Evolutionary conservation across 2,888 invertebrate species (phyloP), one percentile per base, ranked within the genome.

Genomic region (Cremastinae sp.): DNA sequence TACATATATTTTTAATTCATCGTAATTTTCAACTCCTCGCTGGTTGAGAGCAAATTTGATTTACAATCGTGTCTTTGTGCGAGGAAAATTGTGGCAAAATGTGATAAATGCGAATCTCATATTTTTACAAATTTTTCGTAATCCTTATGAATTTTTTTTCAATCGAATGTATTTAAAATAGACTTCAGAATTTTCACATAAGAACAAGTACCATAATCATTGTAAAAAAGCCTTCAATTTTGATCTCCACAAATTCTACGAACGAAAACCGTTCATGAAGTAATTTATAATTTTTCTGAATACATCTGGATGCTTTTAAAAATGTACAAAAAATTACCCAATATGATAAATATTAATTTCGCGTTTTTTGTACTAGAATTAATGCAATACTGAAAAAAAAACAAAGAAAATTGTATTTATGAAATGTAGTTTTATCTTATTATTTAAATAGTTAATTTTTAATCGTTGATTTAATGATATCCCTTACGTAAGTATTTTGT

Each of bases 371-470:
- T 14, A 51, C 1, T 14, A 18, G 41, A 12, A 28, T 4, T 20
- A 4, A 20, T 3, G 9, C 12, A 64, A 49, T n/a, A 9, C 3
- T 37, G 10, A 12, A 39, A 4, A 18, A 41, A 22, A 3, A 20
- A 14, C 12, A n/a, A 43, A 41, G 28, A 20, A 12, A 18, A 35
- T 22, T 18, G 18, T 53, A 45, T 55, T 43, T 66, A 55, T 47
- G 39, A 62, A 37, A 62, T 35, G n/a, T 37, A 22, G 37, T 37
- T 12, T 35, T 58, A 37, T 66, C 43, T 37, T 66, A 59, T 55
- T 22, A 53, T 61, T 66, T 12, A 16, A 14, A 9, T 47, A 55
- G 8, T 62, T 37, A 49, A 47, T 55, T 47, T 8, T 55, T 35
- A 22, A 47, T 37, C 5, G 22, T 7, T 56, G 39, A 41, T 56